Evolutionary conservation across 2,888 invertebrate species (phyloP), one percentile per base, ranked within the genome.

Genomic region (Serrognathus titanus): DNA sequence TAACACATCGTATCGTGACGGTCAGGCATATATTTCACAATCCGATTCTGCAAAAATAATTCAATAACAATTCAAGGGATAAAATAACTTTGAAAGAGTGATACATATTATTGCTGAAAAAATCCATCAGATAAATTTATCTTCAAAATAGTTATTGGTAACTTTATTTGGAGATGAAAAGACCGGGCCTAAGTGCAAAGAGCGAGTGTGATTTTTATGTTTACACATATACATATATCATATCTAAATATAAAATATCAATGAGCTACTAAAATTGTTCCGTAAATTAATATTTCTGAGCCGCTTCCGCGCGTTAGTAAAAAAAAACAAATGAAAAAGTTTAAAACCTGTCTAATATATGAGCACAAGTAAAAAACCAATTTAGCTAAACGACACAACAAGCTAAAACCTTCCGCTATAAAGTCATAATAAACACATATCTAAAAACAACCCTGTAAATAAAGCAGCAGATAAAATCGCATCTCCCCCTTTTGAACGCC

Each of bases 321-420:
- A 31, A 45, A 45, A 20, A n/a, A 45, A 13, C 45, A n/a, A 45
- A 11, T n/a, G 7, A 3, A 45, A 45, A 45, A 45, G 31, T 31
- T 45, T 20, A 11, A 36, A 49, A 37, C n/a, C 38, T 38, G 37
- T 49, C 39, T 39, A 48, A 49, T 37, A 40, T 40, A 49, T 49
- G 16, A 37, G 37, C 57, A 63, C 70, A 69, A 72, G 71, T 72
- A 73, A 73, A 72, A 73, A 72, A 72, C 72, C 72, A 73, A 73
- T 74, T 73, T 71, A 69, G 71, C 67, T 72, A 69, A 73, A 72
- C 69, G 72, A 69, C 71, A 69, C 67, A 40, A 69, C 69, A 69
- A 66, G 66, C 67, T 67, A 65, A 70, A 69, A 61, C 67, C 68
- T 68, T 47, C 69, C 69, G 68, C 68, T 64, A 72, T 73, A 69